Base-by-base conservation (phyloP, 1,140 invertebrate species). In the Steinernema feltiae region DNA sequence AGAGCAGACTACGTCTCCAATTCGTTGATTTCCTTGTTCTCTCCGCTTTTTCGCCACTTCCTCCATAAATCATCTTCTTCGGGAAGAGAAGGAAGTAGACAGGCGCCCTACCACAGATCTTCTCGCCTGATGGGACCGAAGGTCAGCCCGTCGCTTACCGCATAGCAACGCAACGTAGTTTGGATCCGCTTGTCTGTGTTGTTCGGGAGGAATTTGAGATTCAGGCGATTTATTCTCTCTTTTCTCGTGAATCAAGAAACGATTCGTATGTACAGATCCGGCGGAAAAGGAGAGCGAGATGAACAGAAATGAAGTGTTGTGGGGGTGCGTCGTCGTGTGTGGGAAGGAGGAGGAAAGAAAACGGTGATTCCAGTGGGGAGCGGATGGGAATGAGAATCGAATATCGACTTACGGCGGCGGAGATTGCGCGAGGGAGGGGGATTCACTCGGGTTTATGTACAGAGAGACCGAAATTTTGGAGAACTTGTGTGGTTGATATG, bases 361-460 rank as follows among this genome's bases (percentile, higher is more conserved):
- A 46, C 7, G 41, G 7, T 46, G 7, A 46, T n/a, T n/a, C 7
- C 41, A 46, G 41, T 7, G 41, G 41, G 7, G 41, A n/a, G n/a
- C n/a, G n/a, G n/a, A n/a, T n/a, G n/a, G n/a, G n/a, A n/a, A n/a
- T n/a, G n/a, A n/a, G 7, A 21, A 63, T 63, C 53, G 53, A 63
- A 63, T 63, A 63, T 63, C 53, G 53, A 63, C 53, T 63, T 63
- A 63, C 53, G 53, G 15, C 7, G 15, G 7, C 3, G 3, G 15
- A 3, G 53, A 63, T n/a, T n/a, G 53, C 7, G 35, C 7, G 35
- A 41, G 18, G 29, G 41, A n/a, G 24, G 24, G 1, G 7, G 30
- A 1, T 72, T 69, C 87, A 21, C 41, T 48, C 12, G 24, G n/a
- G 24, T 46, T 72, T 35, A 63, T 63, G 53, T 63, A 69, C 32